Evolutionary conservation across 2,888 invertebrate genomes (phyloP).

Genomic region (Pelosia muscerda): DNA sequence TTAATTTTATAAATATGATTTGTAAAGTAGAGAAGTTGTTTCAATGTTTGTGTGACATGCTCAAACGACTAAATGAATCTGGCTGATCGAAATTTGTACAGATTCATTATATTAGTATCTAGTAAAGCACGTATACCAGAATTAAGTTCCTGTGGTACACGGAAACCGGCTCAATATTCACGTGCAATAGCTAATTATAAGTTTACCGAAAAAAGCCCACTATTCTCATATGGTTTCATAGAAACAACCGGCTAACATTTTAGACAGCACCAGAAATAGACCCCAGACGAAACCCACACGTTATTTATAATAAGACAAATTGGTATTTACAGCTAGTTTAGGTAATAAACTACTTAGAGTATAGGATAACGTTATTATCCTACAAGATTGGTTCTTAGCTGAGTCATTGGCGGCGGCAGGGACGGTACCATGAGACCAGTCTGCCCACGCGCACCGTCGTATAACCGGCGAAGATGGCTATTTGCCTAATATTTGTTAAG

Average conservation of each 20-base stretch:
- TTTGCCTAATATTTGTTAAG: conserved; percentile 58
- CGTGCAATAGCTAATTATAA: too few relatives aligned
- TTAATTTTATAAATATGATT: too few relatives aligned
- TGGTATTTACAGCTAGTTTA: conserved; percentile 39
- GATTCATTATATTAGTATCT: too few relatives aligned
- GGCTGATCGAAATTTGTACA: too few relatives aligned
- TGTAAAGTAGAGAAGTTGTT: background rate
- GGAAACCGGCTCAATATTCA: too few relatives aligned
- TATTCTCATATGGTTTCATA: background rate
- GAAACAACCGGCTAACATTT: background rate
- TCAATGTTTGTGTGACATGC: too few relatives aligned
- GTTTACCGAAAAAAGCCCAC: too few relatives aligned
- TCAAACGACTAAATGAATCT: too few relatives aligned
- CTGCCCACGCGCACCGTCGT: conserved; percentile 61
- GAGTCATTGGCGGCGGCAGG: conserved; percentile 55
- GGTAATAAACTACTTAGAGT: conserved; percentile 38
- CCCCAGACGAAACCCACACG: conserved; percentile 30
- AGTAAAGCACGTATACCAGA: too few relatives aligned
- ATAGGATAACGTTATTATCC: conserved; percentile 50
- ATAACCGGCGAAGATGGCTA: conserved; percentile 46
- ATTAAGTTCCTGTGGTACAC: too few relatives aligned
- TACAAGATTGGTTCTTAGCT: conserved; percentile 46
- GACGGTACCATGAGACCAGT: conserved; percentile 55
- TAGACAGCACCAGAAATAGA: background rate
- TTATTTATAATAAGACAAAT: conserved; percentile 47